Evolutionary conservation across 2,888 invertebrate species (phyloP), one percentile per base, ranked within the genome.

Genomic region (Protonemura montana): DNA sequence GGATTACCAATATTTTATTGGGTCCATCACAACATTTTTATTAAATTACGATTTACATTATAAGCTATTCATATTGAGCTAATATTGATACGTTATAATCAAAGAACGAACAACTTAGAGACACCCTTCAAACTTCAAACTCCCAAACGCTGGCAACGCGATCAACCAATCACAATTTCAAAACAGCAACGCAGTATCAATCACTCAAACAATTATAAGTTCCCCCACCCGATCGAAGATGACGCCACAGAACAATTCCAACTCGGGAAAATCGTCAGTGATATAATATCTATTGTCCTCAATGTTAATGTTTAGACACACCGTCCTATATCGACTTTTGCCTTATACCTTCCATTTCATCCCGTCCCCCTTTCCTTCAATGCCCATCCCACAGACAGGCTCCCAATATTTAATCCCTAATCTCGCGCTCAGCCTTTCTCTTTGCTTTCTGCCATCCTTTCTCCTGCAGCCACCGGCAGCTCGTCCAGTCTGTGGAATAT

Each of bases 341-440:
- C 84, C 76, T 84, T 83, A 83, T 83, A 83, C 82, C 84, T 84
- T n/a, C 76, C 59, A 59, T 59, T 76, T 28, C 84, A 25, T 59
- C 85, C 82, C 82, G 21, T 30, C 28, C 59, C 29, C 59, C 42
- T 41, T 82, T 76, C 85, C 86, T 29, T 41, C 41, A 27, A 27
- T 80, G 82, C 30, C 85, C 83, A 30, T 41, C 87, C 59, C 59
- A 59, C 59, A 59, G 59, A 2, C 59, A 13, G 21, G 59, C 86
- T 87, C 86, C 86, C 87, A 86, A 86, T 85, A 86, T 86, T 86
- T 88, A 87, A 87, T 87, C 87, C 86, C 85, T 86, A 87, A 87
- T 87, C 88, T 88, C 87, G 85, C 82, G 86, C 87, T 76, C 77
- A 84, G 76, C 84, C 27, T 84, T 84, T 84, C 84, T 84, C 84